phyloP scores from a whole-genome alignment of 2,888 invertebrate genomes.

The Sipunculus nudus region DNA sequence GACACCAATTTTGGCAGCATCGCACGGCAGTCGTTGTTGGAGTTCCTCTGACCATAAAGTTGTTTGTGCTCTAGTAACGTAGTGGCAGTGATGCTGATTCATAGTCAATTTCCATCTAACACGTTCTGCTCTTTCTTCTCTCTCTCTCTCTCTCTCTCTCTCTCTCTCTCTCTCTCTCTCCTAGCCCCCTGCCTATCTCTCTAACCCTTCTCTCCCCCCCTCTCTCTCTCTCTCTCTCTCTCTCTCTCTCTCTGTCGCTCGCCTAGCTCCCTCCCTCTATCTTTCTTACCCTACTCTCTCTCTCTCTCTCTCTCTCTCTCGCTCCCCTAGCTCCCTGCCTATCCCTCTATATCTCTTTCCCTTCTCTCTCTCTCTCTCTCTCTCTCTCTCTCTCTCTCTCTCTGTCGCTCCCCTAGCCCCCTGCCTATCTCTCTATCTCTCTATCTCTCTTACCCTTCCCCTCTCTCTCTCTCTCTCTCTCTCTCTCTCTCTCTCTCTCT shows the following conservation, averaged over 20 bases:
- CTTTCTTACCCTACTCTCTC: neutral
- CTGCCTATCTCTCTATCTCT: neutral
- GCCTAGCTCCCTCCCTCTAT: neutral
- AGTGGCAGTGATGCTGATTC: too few relatives aligned
- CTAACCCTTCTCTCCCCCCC: conserved; percentile 2
- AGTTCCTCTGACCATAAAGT: too few relatives aligned
- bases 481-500: conserved; percentile 13
- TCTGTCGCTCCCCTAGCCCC: neutral
- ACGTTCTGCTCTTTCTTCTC: too few relatives aligned
- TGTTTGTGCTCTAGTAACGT: too few relatives aligned
- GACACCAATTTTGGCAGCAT: too few relatives aligned
- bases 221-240: conserved; percentile 1
- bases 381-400: neutral
- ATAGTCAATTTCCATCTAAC: too few relatives aligned
- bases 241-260: neutral
- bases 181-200: neutral
- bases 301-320: conserved; percentile 4
- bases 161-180: neutral
- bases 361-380: conserved; percentile 1
- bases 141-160: too few relatives aligned
- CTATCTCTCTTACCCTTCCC: conserved; percentile 3
- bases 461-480: conserved; percentile 9
- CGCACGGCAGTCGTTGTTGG: too few relatives aligned
- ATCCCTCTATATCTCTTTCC: conserved; percentile 4
- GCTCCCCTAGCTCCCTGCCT: neutral